These are phyloP conservation scores for Clitarchus hookeri DNA, from an alignment of 2,888 invertebrate genomes.

Conservation along the genomic window DNA sequence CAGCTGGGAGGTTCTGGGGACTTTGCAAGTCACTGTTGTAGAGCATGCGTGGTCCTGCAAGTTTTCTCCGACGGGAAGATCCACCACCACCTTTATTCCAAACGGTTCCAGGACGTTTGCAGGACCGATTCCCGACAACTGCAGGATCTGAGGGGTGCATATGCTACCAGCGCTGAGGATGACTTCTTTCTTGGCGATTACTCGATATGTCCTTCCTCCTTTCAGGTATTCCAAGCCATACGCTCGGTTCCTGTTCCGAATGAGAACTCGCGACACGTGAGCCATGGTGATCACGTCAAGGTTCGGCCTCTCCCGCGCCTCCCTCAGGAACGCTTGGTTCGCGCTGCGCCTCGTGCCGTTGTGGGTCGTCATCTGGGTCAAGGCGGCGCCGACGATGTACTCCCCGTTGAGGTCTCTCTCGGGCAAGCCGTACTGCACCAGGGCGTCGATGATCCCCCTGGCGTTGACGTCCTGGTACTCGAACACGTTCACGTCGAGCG, in stretches of 20 bases:
- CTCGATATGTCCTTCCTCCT: conserved; percentile 67
- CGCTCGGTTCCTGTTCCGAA: conserved; percentile 63
- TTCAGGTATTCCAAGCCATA: conserved; percentile 82
- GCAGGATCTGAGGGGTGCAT: conserved; percentile 66
- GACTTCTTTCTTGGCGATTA: conserved; percentile 55
- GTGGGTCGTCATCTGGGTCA: conserved; percentile 45
- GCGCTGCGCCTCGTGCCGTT: conserved; percentile 53
- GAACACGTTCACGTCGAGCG: conserved; percentile 53
- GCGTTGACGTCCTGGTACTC: conserved; percentile 53
- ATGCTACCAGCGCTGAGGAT: conserved; percentile 38
- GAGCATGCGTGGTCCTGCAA: conserved; percentile 60
- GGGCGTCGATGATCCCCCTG: conserved; percentile 52
- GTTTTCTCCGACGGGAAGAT: conserved; percentile 82
- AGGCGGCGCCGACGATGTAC: conserved; percentile 52
- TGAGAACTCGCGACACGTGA: conserved; percentile 57
- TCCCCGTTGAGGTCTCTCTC: conserved; percentile 36
- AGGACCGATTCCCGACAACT: conserved; percentile 89
- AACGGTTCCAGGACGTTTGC: conserved; percentile 71
- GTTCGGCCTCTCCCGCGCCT: conserved; percentile 42
- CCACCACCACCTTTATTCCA: conserved; percentile 78
- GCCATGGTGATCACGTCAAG: conserved; percentile 54
- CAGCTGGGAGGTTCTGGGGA: background rate
- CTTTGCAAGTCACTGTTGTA: background rate
- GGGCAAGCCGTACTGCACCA: conserved; percentile 52
- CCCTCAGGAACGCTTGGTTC: conserved; percentile 59